Base-by-base conservation (phyloP, 2,797 vertebrate genomes). In the Gallirallus australis region DNA sequence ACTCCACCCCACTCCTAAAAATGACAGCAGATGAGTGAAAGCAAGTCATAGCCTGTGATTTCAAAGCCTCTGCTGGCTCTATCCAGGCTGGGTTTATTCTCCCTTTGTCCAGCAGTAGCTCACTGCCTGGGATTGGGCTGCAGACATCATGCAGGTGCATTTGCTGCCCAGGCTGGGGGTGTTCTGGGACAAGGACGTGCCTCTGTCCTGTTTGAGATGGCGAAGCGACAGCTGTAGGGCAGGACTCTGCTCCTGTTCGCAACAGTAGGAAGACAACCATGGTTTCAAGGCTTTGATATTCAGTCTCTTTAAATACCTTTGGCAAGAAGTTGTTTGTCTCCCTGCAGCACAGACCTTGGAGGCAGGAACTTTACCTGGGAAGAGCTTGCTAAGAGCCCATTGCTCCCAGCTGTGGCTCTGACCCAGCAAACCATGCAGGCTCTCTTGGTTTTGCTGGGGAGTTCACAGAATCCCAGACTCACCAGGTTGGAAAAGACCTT, bases 91-190 rank as follows among this genome's bases (percentile, higher is more conserved):
- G 35, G 20, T 90, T 92, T 84, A 69, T 73, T 40, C 40, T 61
- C 16, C 1, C 42, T 20, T 48, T 75, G 82, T 81, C 85, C 95
- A 95, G 95, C 91, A 96, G 90, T 27, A 84, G 80, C 86, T 95
- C 28, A 1, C 4, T 45, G 56, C 54, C 66, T 72, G n/a, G 60
- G 12, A 15, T 72, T 16, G 12, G 17, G 0, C 48, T 8, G 0
- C 7, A 68, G 72, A 12, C 68, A 10, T 39, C 10, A 5, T 1
- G 63, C 82, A 47, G 75, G 50, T 85, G 79, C 30, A 1, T 64
- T 60, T 70, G 19, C 53, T 75, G 76, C 68, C 73, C 40, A 14
- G 19, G 7, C 39, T 48, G 4, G 3, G 53, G 72, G 53, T 0
- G 0, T 24, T 40, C 37, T 6, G 53, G 76, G 82, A 63, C 69